Conservation (phyloP, 1,140 invertebrate species). For the Lepidotrigona ventralis region DNA sequence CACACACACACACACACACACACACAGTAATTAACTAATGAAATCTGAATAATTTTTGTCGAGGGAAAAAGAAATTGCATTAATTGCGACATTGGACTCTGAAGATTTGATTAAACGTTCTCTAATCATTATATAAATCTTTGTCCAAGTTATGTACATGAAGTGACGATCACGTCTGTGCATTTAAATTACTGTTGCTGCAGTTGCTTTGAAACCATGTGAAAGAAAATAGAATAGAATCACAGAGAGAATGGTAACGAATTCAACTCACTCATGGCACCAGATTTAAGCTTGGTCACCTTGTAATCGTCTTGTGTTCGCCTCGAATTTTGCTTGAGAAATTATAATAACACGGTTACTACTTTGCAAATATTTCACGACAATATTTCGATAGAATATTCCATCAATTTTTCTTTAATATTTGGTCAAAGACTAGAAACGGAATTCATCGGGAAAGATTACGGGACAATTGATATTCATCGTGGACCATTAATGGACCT, state of each 20-base stretch:
- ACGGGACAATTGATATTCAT: not conserved
- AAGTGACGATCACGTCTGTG: not conserved
- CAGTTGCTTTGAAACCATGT: not conserved
- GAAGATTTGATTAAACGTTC: not conserved
- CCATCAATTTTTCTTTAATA: not conserved
- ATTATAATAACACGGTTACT: constrained; percentile 87
- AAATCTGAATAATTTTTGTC: not conserved
- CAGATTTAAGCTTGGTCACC: constrained; percentile 84
- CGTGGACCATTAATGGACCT: not conserved
- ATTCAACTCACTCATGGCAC: constrained; percentile 80
- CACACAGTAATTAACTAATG: not conserved
- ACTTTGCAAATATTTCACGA: not conserved
- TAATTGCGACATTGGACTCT: not conserved
- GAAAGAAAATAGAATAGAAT: too few species aligned
- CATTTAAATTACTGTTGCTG: not conserved
- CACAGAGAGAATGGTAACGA: not conserved
- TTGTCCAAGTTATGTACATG: not conserved
- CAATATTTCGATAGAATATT: not conserved
- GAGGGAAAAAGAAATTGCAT: not conserved
- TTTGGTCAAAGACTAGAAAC: not conserved
- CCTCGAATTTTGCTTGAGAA: constrained; percentile 86
- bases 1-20: not conserved
- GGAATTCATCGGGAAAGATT: not conserved
- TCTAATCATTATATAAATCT: not conserved
- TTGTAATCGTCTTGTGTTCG: constrained; percentile 85